Conservation (phyloP, 2,797 vertebrate species). For the Kryptopterus vitreolus region DNA sequence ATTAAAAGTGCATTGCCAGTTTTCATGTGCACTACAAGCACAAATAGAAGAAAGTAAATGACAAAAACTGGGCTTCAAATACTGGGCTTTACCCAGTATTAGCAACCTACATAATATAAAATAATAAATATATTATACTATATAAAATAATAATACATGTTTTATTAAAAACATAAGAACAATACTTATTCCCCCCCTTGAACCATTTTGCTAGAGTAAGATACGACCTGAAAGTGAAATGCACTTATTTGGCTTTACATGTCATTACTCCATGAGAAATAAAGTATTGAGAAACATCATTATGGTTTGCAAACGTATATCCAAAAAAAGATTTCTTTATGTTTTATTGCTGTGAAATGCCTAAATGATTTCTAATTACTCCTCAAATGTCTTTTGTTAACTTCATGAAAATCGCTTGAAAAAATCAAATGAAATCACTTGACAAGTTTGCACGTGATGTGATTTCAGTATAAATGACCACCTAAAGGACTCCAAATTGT, state of each 20-base stretch:
- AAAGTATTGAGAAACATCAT: background rate
- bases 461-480: background rate
- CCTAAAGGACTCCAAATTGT: background rate
- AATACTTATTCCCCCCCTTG: too few relatives aligned
- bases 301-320: background rate
- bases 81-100: background rate
- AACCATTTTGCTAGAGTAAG: too few relatives aligned
- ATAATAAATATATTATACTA: too few relatives aligned
- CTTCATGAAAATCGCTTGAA: too few relatives aligned
- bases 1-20: background rate
- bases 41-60: background rate
- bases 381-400: too few relatives aligned
- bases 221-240: background rate
- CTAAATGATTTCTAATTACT: background rate
- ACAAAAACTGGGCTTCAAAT: too few relatives aligned
- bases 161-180: background rate
- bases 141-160: background rate
- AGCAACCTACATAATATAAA: background rate
- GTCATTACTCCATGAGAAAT: background rate
- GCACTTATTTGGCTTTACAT: background rate
- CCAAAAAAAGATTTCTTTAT: background rate
- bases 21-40: background rate
- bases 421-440: background rate
- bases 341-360: background rate
- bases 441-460: background rate